phyloP scores from a whole-genome alignment of 35 echinoderm and acorn worm species.

The Heliocidaris tuberculata region DNA sequence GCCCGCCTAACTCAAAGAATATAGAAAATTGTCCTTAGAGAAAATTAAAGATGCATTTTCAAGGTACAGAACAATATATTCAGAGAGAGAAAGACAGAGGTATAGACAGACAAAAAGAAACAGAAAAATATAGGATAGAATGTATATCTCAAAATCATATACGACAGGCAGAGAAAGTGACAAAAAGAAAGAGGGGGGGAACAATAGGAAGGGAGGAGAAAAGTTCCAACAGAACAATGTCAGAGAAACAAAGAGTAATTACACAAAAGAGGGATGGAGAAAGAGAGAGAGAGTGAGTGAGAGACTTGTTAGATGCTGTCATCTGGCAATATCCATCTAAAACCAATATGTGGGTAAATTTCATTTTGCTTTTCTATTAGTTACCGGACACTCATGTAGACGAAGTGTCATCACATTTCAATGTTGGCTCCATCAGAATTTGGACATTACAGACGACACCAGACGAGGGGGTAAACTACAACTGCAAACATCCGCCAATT shows the following conservation, averaged over 20 bases:
- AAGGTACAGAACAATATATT: not conserved
- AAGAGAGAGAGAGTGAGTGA: not conserved
- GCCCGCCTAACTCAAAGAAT: too few species aligned
- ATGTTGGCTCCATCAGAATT: not conserved
- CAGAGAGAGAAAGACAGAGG: too few species aligned
- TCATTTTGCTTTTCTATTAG: not conserved
- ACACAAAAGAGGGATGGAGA: too few species aligned
- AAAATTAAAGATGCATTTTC: too few species aligned
- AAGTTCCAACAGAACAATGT: too few species aligned
- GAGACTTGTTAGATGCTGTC: not conserved
- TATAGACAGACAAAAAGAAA: not conserved
- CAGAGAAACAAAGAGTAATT: too few species aligned
- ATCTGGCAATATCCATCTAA: not conserved
- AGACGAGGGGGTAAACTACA: not conserved
- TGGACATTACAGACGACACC: not conserved
- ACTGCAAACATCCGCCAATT: not conserved
- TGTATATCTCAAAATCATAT: too few species aligned
- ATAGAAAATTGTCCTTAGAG: too few species aligned
- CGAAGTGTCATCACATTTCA: not conserved
- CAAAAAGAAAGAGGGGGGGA: too few species aligned
- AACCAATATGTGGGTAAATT: not conserved
- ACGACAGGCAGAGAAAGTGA: too few species aligned
- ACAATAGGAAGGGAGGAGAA: too few species aligned
- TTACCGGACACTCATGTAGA: not conserved
- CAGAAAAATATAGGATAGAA: too few species aligned